A percentile compares a stretch with the other conserved stretches of the same genome.
Conservation (phyloP, 2,888 invertebrate species). For the Digitonthophagus gazella region DNA sequence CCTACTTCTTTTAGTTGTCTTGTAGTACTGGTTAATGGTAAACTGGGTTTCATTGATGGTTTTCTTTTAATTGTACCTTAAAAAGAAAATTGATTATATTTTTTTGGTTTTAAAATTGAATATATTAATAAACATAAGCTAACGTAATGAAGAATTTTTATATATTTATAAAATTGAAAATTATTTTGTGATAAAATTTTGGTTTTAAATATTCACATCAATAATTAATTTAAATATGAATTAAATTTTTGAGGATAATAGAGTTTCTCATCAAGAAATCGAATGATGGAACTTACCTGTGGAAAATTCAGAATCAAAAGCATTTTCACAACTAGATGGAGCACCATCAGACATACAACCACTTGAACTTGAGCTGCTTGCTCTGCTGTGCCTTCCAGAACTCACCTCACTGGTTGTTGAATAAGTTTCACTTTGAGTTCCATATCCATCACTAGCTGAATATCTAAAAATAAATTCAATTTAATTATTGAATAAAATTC, state of each 20-base stretch:
- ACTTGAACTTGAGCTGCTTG: constrained; percentile 81
- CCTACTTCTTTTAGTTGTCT: constrained; percentile 86
- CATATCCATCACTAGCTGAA: constrained; percentile 47
- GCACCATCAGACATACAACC: constrained; percentile 81
- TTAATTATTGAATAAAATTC: constrained; percentile 8
- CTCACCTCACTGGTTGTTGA: constrained; percentile 48
- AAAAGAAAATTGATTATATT: constrained; percentile 25
- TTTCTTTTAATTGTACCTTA: constrained; percentile 88
- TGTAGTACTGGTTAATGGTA: constrained; percentile 87
- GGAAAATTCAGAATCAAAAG: constrained; percentile 73
- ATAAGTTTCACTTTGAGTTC: constrained; percentile 50
- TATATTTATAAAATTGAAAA: too few species aligned
- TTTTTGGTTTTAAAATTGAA: too few species aligned
- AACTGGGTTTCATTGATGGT: constrained; percentile 88
- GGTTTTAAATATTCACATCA: too few species aligned
- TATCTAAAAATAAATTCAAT: constrained; percentile 26
- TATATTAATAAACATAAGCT: too few species aligned
- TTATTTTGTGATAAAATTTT: too few species aligned
- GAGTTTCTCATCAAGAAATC: too few species aligned
- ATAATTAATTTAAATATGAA: too few species aligned
- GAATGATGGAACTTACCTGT: constrained; percentile 56
- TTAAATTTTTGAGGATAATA: too few species aligned
- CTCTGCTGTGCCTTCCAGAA: constrained; percentile 67
- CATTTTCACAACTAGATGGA: constrained; percentile 68
- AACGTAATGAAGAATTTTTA: too few species aligned